Conservation (phyloP, 2,888 invertebrate genomes). For the Parapristionchus giblindavisi region DNA sequence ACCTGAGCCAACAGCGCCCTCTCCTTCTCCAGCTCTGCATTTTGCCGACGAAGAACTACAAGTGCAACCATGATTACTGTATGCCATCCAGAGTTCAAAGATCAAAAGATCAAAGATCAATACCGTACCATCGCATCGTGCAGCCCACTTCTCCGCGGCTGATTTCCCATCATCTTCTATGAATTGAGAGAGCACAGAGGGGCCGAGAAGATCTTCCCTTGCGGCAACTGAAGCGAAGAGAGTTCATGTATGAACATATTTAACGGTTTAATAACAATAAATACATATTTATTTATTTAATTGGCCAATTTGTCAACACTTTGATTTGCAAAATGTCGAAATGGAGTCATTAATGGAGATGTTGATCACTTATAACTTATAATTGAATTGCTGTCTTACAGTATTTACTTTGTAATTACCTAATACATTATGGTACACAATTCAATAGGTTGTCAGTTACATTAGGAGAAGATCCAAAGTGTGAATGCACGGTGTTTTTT, state of each 20-base stretch:
- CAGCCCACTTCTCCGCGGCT: conserved; percentile 35
- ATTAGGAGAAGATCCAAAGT: too few relatives aligned
- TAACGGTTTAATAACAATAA: neutral
- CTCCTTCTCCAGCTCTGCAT: conserved; percentile 64
- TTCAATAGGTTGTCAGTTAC: too few relatives aligned
- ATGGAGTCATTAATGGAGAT: conserved; percentile 42
- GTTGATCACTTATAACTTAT: conserved; percentile 33
- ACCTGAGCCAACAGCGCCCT: conserved; percentile 62
- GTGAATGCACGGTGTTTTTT: too few relatives aligned
- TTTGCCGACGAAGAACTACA: conserved; percentile 56
- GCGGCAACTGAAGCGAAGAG: neutral
- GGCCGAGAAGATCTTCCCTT: conserved; percentile 31
- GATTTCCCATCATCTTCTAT: neutral
- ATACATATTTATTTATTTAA: neutral
- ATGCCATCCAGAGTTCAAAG: neutral
- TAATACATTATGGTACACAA: too few relatives aligned
- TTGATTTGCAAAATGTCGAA: neutral
- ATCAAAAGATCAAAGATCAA: too few relatives aligned
- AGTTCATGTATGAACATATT: neutral
- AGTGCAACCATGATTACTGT: conserved; percentile 20
- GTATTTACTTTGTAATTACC: too few relatives aligned
- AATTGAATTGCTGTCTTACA: too few relatives aligned
- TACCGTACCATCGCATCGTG: conserved; percentile 28
- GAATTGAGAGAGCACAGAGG: neutral
- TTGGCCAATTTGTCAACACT: neutral